phyloP scores from a whole-genome alignment of 2,113 vertebrate genomes.

The Tychaedon coryphoeus region DNA sequence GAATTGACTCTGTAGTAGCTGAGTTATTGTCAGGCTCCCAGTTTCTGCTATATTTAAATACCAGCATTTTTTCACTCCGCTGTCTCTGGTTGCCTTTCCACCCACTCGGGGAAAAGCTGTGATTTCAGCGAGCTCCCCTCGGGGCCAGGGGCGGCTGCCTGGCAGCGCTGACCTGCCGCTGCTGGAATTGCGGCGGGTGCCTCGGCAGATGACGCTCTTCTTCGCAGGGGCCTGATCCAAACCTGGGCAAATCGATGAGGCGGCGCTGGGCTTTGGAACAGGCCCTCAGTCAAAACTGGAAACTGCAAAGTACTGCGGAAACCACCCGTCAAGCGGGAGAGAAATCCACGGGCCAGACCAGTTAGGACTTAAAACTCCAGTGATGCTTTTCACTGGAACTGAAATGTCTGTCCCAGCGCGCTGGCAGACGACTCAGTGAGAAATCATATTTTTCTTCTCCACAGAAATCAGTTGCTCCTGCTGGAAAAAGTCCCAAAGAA shows the following conservation, averaged over 20 bases:
- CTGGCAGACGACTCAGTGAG: neutral
- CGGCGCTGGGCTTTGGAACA: neutral
- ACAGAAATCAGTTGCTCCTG: neutral
- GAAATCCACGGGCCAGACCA: neutral
- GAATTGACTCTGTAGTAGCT: conserved; percentile 29
- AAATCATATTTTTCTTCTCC: neutral
- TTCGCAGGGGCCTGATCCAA: neutral
- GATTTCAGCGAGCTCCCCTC: neutral
- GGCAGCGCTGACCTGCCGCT: neutral
- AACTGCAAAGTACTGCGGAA: neutral
- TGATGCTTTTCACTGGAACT: neutral
- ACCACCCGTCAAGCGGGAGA: neutral
- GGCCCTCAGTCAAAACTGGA: neutral
- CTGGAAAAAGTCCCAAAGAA: neutral
- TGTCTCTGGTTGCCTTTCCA: neutral
- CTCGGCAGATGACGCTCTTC: neutral
- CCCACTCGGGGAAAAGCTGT: neutral
- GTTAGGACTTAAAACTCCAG: neutral
- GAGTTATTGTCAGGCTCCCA: neutral
- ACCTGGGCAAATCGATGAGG: neutral
- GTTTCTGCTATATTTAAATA: conserved; percentile 21
- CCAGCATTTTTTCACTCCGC: neutral
- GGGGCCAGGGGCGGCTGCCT: neutral
- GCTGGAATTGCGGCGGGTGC: neutral
- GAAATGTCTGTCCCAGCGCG: neutral